phyloP scores from a whole-genome alignment of 1,140 invertebrate species.

The Zaprionus lachaisei region DNA sequence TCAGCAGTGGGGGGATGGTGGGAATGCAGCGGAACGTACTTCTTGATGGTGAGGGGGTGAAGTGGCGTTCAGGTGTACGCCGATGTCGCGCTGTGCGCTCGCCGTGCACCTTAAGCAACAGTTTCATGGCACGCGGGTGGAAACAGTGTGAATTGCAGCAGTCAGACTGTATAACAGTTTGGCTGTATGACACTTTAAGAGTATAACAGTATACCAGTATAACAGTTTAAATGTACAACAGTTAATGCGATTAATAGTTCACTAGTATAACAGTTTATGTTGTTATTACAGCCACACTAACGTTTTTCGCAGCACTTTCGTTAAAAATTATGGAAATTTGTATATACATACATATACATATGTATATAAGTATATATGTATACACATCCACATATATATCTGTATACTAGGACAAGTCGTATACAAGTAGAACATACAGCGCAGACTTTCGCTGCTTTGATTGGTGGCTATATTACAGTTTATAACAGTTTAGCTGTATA shows the following conservation, averaged over 20 bases:
- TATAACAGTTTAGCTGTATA: too few species aligned
- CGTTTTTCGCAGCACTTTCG: not conserved
- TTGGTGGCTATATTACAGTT: too few species aligned
- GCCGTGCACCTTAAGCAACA: constrained; percentile 79
- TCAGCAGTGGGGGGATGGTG: not conserved
- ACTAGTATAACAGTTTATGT: not conserved
- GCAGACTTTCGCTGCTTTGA: too few species aligned
- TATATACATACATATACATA: too few species aligned
- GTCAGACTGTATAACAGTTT: not conserved
- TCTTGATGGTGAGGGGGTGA: not conserved
- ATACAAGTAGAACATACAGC: too few species aligned
- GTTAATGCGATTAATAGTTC: not conserved
- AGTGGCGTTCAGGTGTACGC: constrained; percentile 60
- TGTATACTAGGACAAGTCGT: too few species aligned
- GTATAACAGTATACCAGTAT: constrained; percentile 22
- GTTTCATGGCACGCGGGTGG: constrained; percentile 61
- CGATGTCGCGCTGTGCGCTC: constrained; percentile 73
- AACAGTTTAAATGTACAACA: not conserved
- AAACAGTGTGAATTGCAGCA: not conserved
- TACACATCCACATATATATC: too few species aligned
- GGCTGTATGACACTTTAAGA: constrained; percentile 23
- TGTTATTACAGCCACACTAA: not conserved
- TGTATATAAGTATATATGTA: too few species aligned
- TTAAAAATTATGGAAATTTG: not conserved
- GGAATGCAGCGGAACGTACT: not conserved